phyloP scores from a whole-genome alignment of 2,888 invertebrate species.

The Ypsolopha scabrella region DNA sequence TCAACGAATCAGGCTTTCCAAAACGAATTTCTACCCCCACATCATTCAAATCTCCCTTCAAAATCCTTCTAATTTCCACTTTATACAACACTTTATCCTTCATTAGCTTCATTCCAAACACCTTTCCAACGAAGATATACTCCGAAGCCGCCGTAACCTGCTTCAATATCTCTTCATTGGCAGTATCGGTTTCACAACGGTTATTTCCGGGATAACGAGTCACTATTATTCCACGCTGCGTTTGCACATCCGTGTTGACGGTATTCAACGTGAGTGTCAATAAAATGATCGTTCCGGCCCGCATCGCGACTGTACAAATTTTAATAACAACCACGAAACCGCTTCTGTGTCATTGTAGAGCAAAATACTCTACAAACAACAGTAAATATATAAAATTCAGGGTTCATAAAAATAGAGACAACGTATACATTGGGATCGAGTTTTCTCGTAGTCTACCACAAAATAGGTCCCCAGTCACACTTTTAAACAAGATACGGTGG shows the following conservation, averaged over 20 bases:
- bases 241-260: constrained; percentile 12
- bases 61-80: constrained; percentile 51
- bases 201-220: neutral
- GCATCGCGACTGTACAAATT: constrained; percentile 21
- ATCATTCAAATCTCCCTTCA: constrained; percentile 55
- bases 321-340: no score
- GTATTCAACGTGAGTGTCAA: constrained; percentile 24
- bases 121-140: constrained; percentile 55
- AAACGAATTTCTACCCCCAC: constrained; percentile 39
- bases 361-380: no score
- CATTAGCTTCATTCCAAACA: constrained; percentile 32
- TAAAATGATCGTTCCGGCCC: constrained; percentile 23
- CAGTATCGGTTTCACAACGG: constrained; percentile 27
- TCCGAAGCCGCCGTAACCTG: constrained; percentile 41
- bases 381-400: no score
- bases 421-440: no score
- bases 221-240: neutral
- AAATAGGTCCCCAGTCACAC: no score
- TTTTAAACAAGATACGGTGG: no score
- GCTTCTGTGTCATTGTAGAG: no score
- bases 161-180: constrained; percentile 2
- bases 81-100: constrained; percentile 37
- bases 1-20: constrained; percentile 31
- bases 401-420: no score
- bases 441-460: no score